These are phyloP conservation scores for Glossophaga mutica DNA, from an alignment of 2,797 vertebrate genomes.

Conservation along the genomic window DNA sequence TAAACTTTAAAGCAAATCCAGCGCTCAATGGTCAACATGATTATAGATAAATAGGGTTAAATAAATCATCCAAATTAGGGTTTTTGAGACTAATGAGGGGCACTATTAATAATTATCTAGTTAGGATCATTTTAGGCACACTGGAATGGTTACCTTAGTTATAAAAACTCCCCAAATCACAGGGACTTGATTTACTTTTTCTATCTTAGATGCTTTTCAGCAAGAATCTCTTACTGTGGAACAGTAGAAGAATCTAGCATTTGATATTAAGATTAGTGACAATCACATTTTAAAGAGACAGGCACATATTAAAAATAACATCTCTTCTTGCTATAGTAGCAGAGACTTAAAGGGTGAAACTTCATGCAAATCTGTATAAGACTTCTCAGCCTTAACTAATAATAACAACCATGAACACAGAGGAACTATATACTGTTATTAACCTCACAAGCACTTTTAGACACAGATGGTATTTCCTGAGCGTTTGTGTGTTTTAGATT, in stretches of 20 bases:
- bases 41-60: neutral
- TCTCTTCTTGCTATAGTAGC: conserved; percentile 2
- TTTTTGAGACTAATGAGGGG: neutral
- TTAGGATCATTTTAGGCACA: neutral
- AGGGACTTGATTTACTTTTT: neutral
- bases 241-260: neutral
- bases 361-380: conserved; percentile 5
- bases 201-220: neutral
- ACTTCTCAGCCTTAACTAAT: conserved; percentile 5
- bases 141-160: neutral
- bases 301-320: conserved; percentile 29
- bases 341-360: conserved; percentile 26
- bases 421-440: neutral
- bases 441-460: conserved; percentile 34
- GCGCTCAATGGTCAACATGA: neutral
- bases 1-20: conserved; percentile 6
- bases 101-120: neutral
- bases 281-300: conserved; percentile 28
- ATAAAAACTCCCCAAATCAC: neutral
- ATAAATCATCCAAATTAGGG: neutral
- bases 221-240: neutral
- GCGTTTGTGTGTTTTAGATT: conserved; percentile 26
- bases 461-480: neutral
- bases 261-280: neutral
- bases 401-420: conserved; percentile 18